Conservation (phyloP, 2,113 vertebrate species). For the Sorex fumeus region DNA sequence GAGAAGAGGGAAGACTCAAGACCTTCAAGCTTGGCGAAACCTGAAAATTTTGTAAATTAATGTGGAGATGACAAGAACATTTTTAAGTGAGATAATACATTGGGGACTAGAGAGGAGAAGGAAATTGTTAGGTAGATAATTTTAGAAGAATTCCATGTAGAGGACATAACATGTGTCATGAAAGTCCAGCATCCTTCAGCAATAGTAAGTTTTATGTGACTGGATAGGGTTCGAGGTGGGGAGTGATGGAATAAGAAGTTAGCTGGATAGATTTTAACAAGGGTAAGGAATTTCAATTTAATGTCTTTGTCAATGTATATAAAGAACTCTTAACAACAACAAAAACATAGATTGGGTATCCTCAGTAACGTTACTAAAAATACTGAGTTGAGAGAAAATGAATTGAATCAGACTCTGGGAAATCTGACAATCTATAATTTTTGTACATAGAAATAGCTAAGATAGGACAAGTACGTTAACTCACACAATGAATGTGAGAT, state of each 20-base stretch:
- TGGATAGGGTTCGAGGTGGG: not conserved
- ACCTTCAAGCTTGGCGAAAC: no score
- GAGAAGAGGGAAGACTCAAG: not conserved
- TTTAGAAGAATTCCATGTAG: not conserved
- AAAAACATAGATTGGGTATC: not conserved
- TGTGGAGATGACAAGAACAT: not conserved
- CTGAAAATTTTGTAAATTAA: not conserved
- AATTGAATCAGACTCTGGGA: slow-evolving; percentile 47
- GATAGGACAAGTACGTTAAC: slow-evolving; percentile 57
- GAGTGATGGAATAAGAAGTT: not conserved
- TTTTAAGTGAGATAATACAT: not conserved
- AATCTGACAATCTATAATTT: slow-evolving; percentile 69
- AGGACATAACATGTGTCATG: not conserved
- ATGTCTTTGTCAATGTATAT: not conserved
- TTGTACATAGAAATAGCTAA: slow-evolving; percentile 64
- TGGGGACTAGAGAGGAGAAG: not conserved
- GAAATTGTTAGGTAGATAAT: not conserved
- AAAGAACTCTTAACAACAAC: slow-evolving; percentile 7
- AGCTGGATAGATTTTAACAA: not conserved
- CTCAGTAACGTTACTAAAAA: slow-evolving; percentile 36
- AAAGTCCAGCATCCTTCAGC: not conserved
- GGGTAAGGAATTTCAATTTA: not conserved
- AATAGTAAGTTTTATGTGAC: not conserved
- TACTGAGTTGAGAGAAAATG: slow-evolving; percentile 56
- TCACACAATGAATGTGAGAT: slow-evolving; percentile 48